Percentiles rank a stretch among this genome's conserved stretches.
These are phyloP conservation scores for Cygnus atratus DNA, from an alignment of 2,113 vertebrate species.

Conservation along the genomic window DNA sequence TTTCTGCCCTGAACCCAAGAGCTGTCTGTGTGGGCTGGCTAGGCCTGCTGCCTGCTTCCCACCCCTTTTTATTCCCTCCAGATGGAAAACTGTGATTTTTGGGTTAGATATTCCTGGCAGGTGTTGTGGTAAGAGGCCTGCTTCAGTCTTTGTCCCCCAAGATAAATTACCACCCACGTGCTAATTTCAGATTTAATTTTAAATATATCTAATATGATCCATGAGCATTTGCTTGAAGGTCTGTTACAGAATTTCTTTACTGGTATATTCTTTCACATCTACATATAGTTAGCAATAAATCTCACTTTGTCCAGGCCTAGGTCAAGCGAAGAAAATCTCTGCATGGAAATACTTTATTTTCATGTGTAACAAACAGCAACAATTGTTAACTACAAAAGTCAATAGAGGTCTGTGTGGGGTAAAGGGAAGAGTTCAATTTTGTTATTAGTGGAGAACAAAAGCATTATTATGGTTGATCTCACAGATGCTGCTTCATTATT, in stretches of 20 bases:
- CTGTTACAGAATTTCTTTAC: neutral
- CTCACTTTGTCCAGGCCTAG: neutral
- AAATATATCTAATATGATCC: neutral
- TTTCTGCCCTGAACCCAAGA: neutral
- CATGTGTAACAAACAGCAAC: neutral
- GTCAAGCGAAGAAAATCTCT: neutral
- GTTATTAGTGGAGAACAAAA: neutral
- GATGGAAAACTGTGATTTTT: slow-evolving; percentile 46
- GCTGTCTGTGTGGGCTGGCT: slow-evolving; percentile 34
- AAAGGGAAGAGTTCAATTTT: neutral
- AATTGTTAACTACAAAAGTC: neutral
- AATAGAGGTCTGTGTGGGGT: neutral
- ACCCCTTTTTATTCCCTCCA: slow-evolving; percentile 52
- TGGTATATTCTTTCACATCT: neutral
- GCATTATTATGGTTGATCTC: neutral
- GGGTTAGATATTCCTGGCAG: slow-evolving; percentile 21
- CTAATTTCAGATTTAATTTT: slow-evolving; percentile 5
- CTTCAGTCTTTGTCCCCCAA: neutral
- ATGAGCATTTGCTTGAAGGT: neutral
- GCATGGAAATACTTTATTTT: neutral
- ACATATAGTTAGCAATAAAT: neutral
- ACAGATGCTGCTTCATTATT: neutral
- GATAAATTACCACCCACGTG: slow-evolving; percentile 8
- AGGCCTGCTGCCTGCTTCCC: neutral
- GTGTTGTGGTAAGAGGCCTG: slow-evolving; percentile 4